Percentiles rank a stretch among this genome's conserved stretches.
phyloP scores from a whole-genome alignment of 2,113 vertebrate genomes.

The Gavia stellata region DNA sequence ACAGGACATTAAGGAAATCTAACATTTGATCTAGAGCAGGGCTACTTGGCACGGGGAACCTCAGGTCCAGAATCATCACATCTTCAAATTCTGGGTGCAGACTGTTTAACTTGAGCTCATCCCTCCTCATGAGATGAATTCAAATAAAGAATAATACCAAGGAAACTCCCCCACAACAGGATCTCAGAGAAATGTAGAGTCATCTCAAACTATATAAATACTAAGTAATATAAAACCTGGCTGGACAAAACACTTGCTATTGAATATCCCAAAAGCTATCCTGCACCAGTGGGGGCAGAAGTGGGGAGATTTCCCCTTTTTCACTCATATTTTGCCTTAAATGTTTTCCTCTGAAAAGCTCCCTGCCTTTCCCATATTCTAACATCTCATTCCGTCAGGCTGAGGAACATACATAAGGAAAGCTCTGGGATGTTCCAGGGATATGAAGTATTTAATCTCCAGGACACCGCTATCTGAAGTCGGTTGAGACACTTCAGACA shows the following conservation, averaged over 20 bases:
- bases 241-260: background rate
- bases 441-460: background rate
- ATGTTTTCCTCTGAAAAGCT: background rate
- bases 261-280: background rate
- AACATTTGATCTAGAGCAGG: background rate
- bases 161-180: background rate
- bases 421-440: background rate
- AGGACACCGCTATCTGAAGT: background rate
- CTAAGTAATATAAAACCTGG: background rate
- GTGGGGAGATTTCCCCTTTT: background rate
- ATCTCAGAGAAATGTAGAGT: background rate
- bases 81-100: background rate
- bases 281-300: background rate
- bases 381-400: background rate
- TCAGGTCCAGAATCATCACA: background rate
- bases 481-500: background rate
- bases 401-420: background rate
- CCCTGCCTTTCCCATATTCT: background rate
- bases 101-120: background rate
- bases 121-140: background rate
- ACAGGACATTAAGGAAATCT: background rate
- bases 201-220: background rate
- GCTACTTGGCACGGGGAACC: background rate
- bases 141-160: background rate
- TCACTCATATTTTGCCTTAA: background rate